A percentile compares a stretch with the other conserved stretches of the same genome.
Evolutionary conservation across 2,888 invertebrate genomes (phyloP).

Genomic region (Amphipyra tragopoginis): DNA sequence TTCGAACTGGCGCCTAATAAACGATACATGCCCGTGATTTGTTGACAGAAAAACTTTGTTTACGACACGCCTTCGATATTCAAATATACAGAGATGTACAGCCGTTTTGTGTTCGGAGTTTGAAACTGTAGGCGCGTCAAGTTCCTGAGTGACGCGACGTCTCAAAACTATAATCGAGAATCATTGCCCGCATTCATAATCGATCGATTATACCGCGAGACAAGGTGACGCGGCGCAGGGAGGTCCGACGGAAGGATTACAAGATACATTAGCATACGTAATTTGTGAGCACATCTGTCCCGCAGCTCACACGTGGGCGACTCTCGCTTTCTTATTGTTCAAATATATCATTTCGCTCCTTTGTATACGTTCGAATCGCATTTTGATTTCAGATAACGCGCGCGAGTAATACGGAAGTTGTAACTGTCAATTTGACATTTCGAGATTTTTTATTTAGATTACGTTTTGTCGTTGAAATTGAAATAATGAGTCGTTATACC

Average conservation of each 20-base stretch:
- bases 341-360: constrained; percentile 78
- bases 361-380: constrained; percentile 70
- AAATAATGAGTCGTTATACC: constrained; percentile 58
- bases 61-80: constrained; percentile 39
- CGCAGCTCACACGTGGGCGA: constrained; percentile 76
- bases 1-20: constrained; percentile 56
- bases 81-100: constrained; percentile 39
- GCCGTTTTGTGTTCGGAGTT: constrained; percentile 38
- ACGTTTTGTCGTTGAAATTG: constrained; percentile 67
- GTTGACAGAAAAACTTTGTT: constrained; percentile 42
- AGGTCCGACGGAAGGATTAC: constrained; percentile 88
- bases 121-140: constrained; percentile 49
- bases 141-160: constrained; percentile 65
- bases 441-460: constrained; percentile 67
- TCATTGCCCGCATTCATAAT: constrained; percentile 75
- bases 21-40: constrained; percentile 47
- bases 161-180: constrained; percentile 63
- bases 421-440: constrained; percentile 68
- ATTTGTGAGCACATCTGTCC: constrained; percentile 84
- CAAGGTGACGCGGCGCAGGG: constrained; percentile 74
- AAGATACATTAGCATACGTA: constrained; percentile 87
- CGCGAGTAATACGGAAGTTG: constrained; percentile 74
- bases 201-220: constrained; percentile 79
- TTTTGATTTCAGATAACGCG: constrained; percentile 71
- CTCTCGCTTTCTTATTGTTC: constrained; percentile 81